phyloP scores from a whole-genome alignment of 2,888 invertebrate species.

The Zygothrica quintamaculata region DNA sequence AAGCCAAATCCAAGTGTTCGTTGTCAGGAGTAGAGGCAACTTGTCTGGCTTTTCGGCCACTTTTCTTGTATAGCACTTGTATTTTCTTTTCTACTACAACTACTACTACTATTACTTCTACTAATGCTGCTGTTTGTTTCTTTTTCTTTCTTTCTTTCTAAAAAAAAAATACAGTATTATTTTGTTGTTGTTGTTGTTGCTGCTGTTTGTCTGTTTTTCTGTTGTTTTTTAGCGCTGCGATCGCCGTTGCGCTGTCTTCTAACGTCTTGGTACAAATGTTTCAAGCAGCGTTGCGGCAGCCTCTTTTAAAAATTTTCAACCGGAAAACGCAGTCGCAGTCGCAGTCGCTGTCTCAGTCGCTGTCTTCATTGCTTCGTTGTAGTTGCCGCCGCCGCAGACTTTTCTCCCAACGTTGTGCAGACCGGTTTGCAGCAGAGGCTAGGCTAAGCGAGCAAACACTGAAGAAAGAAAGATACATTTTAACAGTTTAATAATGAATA shows the following conservation, averaged over 20 bases:
- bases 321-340: conserved; percentile 60
- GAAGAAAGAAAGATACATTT: conserved; percentile 15
- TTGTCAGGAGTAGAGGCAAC: conserved; percentile 25
- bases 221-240: conserved; percentile 37
- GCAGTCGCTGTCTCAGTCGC: conserved; percentile 7
- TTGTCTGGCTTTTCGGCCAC: conserved; percentile 31
- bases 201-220: conserved; percentile 3
- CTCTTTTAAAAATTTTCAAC: conserved; percentile 85
- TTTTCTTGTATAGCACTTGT: conserved; percentile 29
- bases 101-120: conserved; percentile 30
- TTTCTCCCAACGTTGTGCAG: conserved; percentile 53
- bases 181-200: conserved; percentile 9
- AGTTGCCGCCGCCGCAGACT: conserved; percentile 43
- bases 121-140: conserved; percentile 17
- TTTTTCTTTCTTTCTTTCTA: conserved; percentile 17
- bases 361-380: conserved; percentile 7
- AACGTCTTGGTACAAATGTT: conserved; percentile 85
- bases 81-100: conserved; percentile 30
- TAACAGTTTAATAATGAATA: conserved; percentile 15
- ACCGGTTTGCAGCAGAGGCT: conserved; percentile 61
- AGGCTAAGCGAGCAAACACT: too few relatives aligned
- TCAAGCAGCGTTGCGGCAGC: conserved; percentile 83
- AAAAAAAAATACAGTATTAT: too few relatives aligned
- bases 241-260: conserved; percentile 78
- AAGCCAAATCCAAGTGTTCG: conserved; percentile 33